Base-by-base conservation (phyloP, 1,140 invertebrate genomes). In the Schlechtendalia chinensis region DNA sequence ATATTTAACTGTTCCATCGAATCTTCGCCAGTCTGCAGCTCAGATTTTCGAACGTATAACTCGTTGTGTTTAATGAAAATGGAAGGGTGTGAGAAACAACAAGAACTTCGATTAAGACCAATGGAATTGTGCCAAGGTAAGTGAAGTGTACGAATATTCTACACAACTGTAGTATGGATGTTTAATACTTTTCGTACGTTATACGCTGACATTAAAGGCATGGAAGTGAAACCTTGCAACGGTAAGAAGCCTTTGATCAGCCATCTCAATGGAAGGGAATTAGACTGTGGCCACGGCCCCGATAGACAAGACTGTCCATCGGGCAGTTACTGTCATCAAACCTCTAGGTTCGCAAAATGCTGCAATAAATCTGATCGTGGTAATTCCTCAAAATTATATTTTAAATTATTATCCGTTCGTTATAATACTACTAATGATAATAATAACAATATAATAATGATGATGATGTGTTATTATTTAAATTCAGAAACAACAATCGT, bases 61-160 rank as follows among this genome's bases (percentile, higher is more conserved):
- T 95, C 92, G 82, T 88, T 93, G 81, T 97, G 95, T 85, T 91
- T 92, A 22, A 94, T 96, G 92, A 91, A 91, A 84, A 92, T 93
- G 88, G 91, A 94, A 83, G 92, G 93, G 10, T 97, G 95, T 86
- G 90, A 93, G 82, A 89, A 91, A 82, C 93, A 95, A 85, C 90
- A 91, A 80, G 93, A 95, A 83, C 89, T 96, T 29, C 88, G 93
- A 82, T 87, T 93, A 63, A 87, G 93, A 82, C 92, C 93, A 0
- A 86, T 94, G 83, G 92, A 93, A 84, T 88, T 94, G 63, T 95
- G 93, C 86, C 90, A 94, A 93, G 93, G 93, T 93, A 58, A 39
- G 69, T 69, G 11, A 10, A 6, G 1, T 22, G 6, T 5, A 4
- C 45, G 47, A 22, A 39, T 39, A 39, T 39, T 12, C 29, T 1